Evolutionary conservation across 2,113 vertebrate genomes (phyloP).

Genomic region (Podarcis cretensis): DNA sequence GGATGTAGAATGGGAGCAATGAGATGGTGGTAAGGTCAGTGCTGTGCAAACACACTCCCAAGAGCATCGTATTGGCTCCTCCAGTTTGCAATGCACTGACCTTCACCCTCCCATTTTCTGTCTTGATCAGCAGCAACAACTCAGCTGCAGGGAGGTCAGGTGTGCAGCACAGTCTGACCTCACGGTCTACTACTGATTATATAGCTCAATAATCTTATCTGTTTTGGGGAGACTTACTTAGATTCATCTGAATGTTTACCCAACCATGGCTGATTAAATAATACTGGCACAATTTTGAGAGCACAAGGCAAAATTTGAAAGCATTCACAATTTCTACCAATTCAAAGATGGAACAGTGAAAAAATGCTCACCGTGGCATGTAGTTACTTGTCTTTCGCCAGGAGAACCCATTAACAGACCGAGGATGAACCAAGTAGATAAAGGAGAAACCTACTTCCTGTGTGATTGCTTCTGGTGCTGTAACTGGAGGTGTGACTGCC

Average conservation of each 20-base stretch:
- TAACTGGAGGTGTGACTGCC: constrained; percentile 77
- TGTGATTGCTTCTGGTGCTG: constrained; percentile 76
- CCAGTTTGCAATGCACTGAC: too few species aligned
- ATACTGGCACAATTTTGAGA: not conserved
- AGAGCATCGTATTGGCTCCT: too few species aligned
- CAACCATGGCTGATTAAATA: not conserved
- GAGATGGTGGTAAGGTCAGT: too few species aligned
- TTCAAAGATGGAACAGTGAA: constrained; percentile 6
- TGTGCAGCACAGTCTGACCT: too few species aligned
- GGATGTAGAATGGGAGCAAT: too few species aligned
- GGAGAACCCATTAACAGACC: constrained; percentile 94
- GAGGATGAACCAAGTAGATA: constrained; percentile 95
- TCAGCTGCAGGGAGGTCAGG: too few species aligned
- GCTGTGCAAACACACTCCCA: too few species aligned
- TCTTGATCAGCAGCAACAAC: too few species aligned
- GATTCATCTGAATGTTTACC: not conserved
- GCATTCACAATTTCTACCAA: not conserved
- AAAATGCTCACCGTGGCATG: constrained; percentile 87
- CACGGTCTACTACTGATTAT: too few species aligned
- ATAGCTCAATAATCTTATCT: too few species aligned
- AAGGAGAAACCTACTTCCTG: constrained; percentile 92
- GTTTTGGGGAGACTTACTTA: not conserved
- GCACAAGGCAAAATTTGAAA: not conserved
- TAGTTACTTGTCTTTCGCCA: constrained; percentile 98
- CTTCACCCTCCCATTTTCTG: too few species aligned